These are phyloP conservation scores for Trogon surrucura DNA, from an alignment of 2,113 vertebrate species.

Conservation along the genomic window DNA sequence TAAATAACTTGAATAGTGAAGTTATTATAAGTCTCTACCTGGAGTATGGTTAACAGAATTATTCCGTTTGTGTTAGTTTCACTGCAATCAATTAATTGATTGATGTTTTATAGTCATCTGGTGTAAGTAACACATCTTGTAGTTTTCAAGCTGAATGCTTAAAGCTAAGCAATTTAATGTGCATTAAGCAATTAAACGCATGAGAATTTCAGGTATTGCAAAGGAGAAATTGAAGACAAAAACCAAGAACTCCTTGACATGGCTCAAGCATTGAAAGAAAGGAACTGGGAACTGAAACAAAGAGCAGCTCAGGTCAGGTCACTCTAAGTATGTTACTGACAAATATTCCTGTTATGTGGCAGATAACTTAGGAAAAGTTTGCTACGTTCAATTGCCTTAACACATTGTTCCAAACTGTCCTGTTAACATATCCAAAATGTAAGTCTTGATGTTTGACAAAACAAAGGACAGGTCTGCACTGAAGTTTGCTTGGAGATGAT, in stretches of 20 bases:
- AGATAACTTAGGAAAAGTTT: background rate
- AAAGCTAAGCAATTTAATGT: background rate
- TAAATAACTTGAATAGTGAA: background rate
- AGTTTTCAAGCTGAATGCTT: background rate
- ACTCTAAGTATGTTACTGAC: background rate
- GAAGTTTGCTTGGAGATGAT: background rate
- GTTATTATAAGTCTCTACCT: background rate
- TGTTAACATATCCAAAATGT: background rate
- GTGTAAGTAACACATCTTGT: background rate
- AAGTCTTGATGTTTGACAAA: background rate
- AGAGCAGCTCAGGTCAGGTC: slow-evolving; percentile 88
- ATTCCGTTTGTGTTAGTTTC: background rate
- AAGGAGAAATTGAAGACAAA: slow-evolving; percentile 88
- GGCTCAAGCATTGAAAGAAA: slow-evolving; percentile 89
- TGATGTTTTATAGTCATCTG: background rate
- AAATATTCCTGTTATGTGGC: background rate
- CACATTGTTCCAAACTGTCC: background rate
- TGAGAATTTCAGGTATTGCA: slow-evolving; percentile 82
- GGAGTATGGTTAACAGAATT: background rate
- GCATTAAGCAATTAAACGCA: background rate
- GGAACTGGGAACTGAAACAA: slow-evolving; percentile 94
- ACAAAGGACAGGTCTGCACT: background rate
- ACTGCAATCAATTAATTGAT: background rate
- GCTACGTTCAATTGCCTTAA: background rate
- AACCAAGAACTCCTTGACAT: slow-evolving; percentile 88